Evolutionary conservation across 2,888 invertebrate species (phyloP), one percentile per base, ranked within the genome.

Genomic region (Monochamus alternatus): DNA sequence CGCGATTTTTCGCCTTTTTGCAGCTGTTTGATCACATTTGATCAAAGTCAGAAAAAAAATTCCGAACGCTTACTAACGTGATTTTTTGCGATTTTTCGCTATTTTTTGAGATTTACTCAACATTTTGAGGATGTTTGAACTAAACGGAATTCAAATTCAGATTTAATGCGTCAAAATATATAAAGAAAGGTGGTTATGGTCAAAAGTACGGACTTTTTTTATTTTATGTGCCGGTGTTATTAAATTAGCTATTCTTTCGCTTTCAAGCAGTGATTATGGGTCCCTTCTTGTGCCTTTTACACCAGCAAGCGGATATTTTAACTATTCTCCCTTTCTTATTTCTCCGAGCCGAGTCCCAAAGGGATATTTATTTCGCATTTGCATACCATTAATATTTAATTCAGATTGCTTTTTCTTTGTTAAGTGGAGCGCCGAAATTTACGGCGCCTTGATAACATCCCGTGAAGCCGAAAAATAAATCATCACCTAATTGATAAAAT

Each of bases 361-460:
- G 14, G 55, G n/a, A 14, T 14, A 55, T 55, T 55, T 55, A 55
- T 55, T 14, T 55, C 7, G n/a, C n/a, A 55, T 55, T 55, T 55
- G 14, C 55, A 22, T 55, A n/a, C 22, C 55, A 55, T 55, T 55
- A 55, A 55, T 55, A 55, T 55, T 55, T 55, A 14, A 55, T 55
- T 55, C 22, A 12, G 55, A 14, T 14, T 14, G 10, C 55, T n/a
- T n/a, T 14, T 14, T 55, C 55, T n/a, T n/a, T n/a, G 47, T 55
- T 55, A 55, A 55, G 55, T 55, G 51, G 10, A 51, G n/a, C n/a
- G 22, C n/a, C 5, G 14, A 22, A 55, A 55, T 55, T 55, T 55
- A 55, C 14, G 14, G 55, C 55, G 55, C 55, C 22, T 14, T 22
- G 55, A 14, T 7, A 22, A 55, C n/a, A 22, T 55, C 55, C 55